Base-by-base conservation (phyloP, 1,140 invertebrate species). In the Leguminivora glycinivorella region DNA sequence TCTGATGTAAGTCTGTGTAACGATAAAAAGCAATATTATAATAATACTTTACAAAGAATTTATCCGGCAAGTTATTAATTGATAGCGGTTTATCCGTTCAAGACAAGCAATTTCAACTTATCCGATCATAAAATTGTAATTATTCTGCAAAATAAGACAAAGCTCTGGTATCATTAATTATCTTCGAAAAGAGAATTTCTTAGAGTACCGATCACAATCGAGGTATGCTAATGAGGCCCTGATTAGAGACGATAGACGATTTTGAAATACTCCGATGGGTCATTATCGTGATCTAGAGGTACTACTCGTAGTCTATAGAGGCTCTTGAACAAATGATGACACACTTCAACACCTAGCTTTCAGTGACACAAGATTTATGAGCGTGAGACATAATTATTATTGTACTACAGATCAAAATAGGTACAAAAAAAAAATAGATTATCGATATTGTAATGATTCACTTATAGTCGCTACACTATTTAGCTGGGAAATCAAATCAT, bases 141-240 rank as follows among this genome's bases (percentile, higher is more conserved):
- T 52, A 52, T 22, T n/a, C 47, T 52, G 47, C 47, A 22, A 52
- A 22, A 52, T 52, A 52, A 52, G 14, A 22, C 17, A 52, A 52
- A 52, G 47, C 47, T 17, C 47, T 22, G 19, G 17, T 22, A 52
- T 52, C 19, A 52, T 52, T 52, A 22, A 52, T 52, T 52, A 52
- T 52, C 19, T 52, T 52, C 47, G 47, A 52, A 19, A 22, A 17
- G 47, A 52, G 7, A 19, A 52, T 52, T 52, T 52, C 47, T 52
- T 17, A 43, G 47, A 52, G 7, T 9, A 9, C 47, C 19, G 47
- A 19, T 52, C 47, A 52, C 19, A 22, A 52, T 52, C 47, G 47
- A 52, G 47, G 47, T 52, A n/a, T 52, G 47, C 47, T 52, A 52
- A 52, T 52, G 47, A 52, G 47, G 47, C 7, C 10, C 19, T 52